Percentiles rank a stretch among this genome's conserved stretches.
Evolutionary conservation across 1,140 invertebrate genomes (phyloP).

Genomic region (Anoplolepis gracilipes): DNA sequence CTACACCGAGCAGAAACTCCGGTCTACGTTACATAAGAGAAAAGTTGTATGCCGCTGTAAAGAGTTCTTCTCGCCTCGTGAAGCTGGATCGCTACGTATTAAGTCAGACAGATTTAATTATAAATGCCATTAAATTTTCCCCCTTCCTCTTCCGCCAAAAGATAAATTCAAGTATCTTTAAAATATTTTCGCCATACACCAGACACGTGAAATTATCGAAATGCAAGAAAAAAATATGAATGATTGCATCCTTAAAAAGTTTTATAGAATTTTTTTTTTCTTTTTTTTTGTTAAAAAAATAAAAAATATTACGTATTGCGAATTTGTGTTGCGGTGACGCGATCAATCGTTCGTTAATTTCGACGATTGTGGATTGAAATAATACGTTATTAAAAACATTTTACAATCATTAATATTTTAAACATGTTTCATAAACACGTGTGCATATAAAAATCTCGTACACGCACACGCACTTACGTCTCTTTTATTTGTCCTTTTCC

Average conservation of each 20-base stretch:
- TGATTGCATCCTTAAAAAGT: no score
- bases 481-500: not conserved
- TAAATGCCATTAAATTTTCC: not conserved
- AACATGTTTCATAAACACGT: not conserved
- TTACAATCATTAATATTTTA: not conserved
- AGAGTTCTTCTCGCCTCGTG: not conserved
- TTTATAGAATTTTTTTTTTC: not conserved
- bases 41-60: conserved; percentile 56
- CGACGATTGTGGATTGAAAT: not conserved
- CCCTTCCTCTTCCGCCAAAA: not conserved
- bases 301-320: not conserved
- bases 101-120: conserved; percentile 67
- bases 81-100: conserved; percentile 57
- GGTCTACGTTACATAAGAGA: conserved; percentile 76
- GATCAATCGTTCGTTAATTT: no score
- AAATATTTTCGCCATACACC: not conserved
- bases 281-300: not conserved
- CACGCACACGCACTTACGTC: not conserved
- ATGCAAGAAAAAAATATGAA: not conserved
- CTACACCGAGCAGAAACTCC: conserved; percentile 77
- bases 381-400: not conserved
- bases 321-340: not conserved
- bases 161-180: not conserved
- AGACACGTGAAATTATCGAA: not conserved
- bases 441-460: not conserved